phyloP scores from a whole-genome alignment of 2,113 vertebrate species.

The Toxostoma redivivum region DNA sequence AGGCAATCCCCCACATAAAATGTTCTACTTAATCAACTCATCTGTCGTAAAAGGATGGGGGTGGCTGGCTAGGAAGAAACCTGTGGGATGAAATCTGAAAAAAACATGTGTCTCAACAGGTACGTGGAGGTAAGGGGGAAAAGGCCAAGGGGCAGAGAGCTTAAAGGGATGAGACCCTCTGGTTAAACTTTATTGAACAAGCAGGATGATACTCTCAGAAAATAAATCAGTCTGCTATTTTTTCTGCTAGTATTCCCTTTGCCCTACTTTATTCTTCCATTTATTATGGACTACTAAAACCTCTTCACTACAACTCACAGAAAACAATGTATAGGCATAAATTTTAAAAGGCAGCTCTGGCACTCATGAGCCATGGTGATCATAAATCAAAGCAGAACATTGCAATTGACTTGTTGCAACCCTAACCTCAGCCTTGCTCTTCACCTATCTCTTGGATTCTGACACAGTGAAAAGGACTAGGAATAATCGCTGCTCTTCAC shows the following conservation, averaged over 20 bases:
- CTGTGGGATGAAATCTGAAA: not conserved
- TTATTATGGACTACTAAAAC: not conserved
- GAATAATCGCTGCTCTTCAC: not conserved
- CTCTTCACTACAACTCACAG: not conserved
- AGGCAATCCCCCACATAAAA: not conserved
- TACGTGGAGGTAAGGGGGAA: not conserved
- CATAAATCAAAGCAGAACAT: not conserved
- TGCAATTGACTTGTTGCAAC: not conserved
- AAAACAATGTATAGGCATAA: not conserved
- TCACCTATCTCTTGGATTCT: not conserved
- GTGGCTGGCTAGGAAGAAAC: slow-evolving; percentile 3
- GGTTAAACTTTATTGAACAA: not conserved
- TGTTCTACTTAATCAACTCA: not conserved
- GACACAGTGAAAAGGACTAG: not conserved
- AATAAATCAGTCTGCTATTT: not conserved
- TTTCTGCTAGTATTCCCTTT: not conserved
- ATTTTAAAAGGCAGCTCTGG: slow-evolving; percentile 13
- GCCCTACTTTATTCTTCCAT: not conserved
- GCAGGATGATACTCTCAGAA: not conserved
- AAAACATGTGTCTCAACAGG: not conserved
- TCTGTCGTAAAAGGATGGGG: not conserved
- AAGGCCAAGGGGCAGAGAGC: not conserved
- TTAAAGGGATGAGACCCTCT: not conserved
- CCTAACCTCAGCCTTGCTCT: not conserved
- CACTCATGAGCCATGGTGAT: not conserved